Evolutionary conservation across 2,113 vertebrate genomes (phyloP), one percentile per base, ranked within the genome.

Genomic region (Podarcis cretensis): DNA sequence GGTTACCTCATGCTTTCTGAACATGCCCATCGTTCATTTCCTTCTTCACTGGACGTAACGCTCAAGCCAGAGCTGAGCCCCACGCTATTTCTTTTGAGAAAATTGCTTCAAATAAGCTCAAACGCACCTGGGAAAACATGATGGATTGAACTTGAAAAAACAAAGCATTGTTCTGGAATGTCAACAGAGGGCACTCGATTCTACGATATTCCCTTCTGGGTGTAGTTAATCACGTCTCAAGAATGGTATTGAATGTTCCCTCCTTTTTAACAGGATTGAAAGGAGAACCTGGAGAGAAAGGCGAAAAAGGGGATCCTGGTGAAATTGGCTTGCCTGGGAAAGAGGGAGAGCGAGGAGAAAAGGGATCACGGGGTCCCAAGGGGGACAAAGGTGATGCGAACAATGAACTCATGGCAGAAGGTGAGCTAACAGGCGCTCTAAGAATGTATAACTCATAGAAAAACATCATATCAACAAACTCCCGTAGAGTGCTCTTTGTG

Each of bases 311-410:
- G 92, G 97, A 98, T 78, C 91, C 93, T 0, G 97, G 97, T 77
- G 96, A 97, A 88, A 92, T 96, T 54, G 97, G 97, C 21, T 82
- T 93, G 18, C 94, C 94, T 82, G 97, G 95, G 93, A 97, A 93
- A 3, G 95, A 95, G n/a, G 97, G 96, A 43, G 80, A 92, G 1
- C 95, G 94, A n/a, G 97, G 97, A 76, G 94, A 83, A 71, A 96
- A 86, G 90, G 98, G 99, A 1, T 96, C 98, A 81, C 96, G 97
- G 63, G 99, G 98, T 68, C 95, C 97, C 30, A 98, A 98, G 12
- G 98, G 98, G 86, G 98, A 98, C 10, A 96, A 96, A n/a, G 96
- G 95, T 4, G 94, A 96, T 88, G 89, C 91, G 30, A 94, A 5
- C 86, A 95, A 91, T 0, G 83, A 93, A 54, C 27, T 95, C 35